Evolutionary conservation across 1,140 invertebrate species (phyloP).

Genomic region (Phymastichus coffea): DNA sequence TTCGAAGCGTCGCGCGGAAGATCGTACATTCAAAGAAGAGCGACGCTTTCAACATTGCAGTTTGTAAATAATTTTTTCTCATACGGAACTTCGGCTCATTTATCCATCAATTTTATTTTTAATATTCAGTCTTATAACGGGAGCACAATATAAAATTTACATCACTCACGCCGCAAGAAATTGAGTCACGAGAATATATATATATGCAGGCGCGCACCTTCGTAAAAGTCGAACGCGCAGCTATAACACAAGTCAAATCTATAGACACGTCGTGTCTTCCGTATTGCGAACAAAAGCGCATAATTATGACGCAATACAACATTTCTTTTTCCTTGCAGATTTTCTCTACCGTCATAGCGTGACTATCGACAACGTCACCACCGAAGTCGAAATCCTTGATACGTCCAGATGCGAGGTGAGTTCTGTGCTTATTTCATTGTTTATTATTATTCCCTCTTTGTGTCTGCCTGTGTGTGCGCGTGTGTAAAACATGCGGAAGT

Average conservation of each 20-base stretch:
- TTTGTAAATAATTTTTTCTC: too few relatives aligned
- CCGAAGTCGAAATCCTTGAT: slow-evolving; percentile 81
- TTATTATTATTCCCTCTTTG: neutral
- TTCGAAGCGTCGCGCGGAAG: too few relatives aligned
- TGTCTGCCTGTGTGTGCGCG: neutral
- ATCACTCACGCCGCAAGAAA: neutral
- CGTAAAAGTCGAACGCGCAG: neutral
- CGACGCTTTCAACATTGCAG: too few relatives aligned
- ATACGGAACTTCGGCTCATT: too few relatives aligned
- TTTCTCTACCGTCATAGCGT: slow-evolving; percentile 77
- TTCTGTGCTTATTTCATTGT: slow-evolving; percentile 29
- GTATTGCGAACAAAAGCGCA: too few relatives aligned
- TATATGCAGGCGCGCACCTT: neutral
- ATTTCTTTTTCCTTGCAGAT: slow-evolving; percentile 74
- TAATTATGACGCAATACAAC: too few relatives aligned
- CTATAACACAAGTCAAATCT: too few relatives aligned
- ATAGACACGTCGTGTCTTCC: too few relatives aligned
- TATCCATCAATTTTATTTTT: too few relatives aligned
- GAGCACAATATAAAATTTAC: too few relatives aligned
- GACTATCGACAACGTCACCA: slow-evolving; percentile 74
- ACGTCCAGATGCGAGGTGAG: slow-evolving; percentile 78
- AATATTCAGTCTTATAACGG: too few relatives aligned
- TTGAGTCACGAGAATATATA: neutral
- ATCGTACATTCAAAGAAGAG: too few relatives aligned
- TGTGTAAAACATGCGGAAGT: neutral